Percentiles rank a stretch among this genome's conserved stretches.
Conservation (phyloP, 37 sponge, comb jelly and placozoan species). For the Chondrilla cf. caribensis region DNA sequence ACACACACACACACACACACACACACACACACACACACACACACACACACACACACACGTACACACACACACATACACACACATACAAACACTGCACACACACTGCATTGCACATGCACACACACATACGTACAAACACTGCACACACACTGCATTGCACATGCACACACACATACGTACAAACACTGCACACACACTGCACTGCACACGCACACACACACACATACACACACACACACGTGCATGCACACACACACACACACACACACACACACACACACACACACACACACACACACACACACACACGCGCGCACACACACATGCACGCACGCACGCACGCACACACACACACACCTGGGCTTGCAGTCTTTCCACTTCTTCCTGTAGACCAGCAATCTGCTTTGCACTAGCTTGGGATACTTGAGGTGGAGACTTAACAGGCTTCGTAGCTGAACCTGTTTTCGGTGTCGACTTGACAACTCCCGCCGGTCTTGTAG, state of each 20-base stretch:
- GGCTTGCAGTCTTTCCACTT: constrained; percentile 7
- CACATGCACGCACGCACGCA: neutral
- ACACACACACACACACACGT: no score
- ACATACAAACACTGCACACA: no score
- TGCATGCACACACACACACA: neutral
- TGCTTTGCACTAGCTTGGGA: neutral
- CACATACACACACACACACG: constrained; percentile 10
- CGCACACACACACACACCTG: constrained; percentile 17
- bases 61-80: no score
- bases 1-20: no score
- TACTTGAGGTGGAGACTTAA: no score
- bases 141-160: no score
- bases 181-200: no score
- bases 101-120: no score
- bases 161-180: no score
- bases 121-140: no score
- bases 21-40: no score
- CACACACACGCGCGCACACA: neutral
- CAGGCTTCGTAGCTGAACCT: neutral
- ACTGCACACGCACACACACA: no score
- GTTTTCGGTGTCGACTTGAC: neutral
- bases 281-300: constrained; percentile 11
- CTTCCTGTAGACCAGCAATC: neutral
- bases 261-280: neutral
- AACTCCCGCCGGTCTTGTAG: neutral